A percentile compares a stretch with the other conserved stretches of the same genome.
These are phyloP conservation scores for Leptinotarsa defecta DNA, from an alignment of 1,140 invertebrate genomes.

Conservation along the genomic window DNA sequence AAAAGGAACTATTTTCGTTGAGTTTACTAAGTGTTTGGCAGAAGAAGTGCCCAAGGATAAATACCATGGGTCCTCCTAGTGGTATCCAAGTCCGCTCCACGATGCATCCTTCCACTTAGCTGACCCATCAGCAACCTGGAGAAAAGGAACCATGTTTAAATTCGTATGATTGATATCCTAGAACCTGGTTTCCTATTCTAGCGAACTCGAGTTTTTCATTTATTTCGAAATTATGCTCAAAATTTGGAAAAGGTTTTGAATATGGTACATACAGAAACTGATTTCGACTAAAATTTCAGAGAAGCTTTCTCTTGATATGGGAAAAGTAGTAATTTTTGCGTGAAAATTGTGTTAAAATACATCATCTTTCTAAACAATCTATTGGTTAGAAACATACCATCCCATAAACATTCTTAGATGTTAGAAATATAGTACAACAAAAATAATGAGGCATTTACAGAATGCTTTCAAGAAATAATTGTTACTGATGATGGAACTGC, in stretches of 20 bases:
- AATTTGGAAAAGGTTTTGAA: too few species aligned
- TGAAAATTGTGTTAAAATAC: too few species aligned
- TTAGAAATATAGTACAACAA: not conserved
- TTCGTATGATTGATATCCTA: slow-evolving; percentile 52
- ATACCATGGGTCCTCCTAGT: slow-evolving; percentile 64
- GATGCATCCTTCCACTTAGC: slow-evolving; percentile 46
- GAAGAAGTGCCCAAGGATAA: slow-evolving; percentile 67
- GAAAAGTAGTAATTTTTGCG: too few species aligned
- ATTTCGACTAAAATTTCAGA: not conserved
- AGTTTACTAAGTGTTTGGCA: slow-evolving; percentile 54
- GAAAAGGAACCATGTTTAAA: slow-evolving; percentile 58
- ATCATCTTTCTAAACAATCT: too few species aligned
- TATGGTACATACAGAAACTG: too few species aligned
- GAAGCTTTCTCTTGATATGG: not conserved
- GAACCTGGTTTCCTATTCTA: slow-evolving; percentile 53
- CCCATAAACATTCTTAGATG: not conserved
- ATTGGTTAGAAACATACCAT: too few species aligned
- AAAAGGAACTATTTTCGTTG: slow-evolving; percentile 55
- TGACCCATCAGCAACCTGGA: slow-evolving; percentile 54
- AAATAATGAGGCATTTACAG: too few species aligned
- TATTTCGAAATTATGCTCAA: slow-evolving; percentile 4
- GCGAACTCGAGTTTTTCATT: not conserved
- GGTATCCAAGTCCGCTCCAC: slow-evolving; percentile 59
- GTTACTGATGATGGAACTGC: too few species aligned
- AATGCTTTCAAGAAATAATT: too few species aligned